Base-by-base conservation (phyloP, 2,797 vertebrate genomes). In the Allobates femoralis region DNA sequence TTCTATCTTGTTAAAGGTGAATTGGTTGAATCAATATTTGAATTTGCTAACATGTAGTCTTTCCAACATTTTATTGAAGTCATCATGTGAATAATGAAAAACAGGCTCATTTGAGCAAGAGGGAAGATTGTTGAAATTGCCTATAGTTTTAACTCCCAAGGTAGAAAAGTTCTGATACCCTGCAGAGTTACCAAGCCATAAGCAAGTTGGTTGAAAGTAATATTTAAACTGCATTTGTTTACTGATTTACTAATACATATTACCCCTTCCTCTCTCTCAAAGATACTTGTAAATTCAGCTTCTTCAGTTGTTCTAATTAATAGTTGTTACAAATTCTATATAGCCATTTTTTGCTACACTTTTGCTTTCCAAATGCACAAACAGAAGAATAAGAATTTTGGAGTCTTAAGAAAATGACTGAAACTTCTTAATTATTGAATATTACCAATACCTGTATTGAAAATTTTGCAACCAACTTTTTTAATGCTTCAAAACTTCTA, bases 1-100 rank as follows among this genome's bases (percentile, higher is more conserved):
- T 75, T n/a, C 30, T 18, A 18, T 64, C n/a, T 21, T 64, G 41
- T 81, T 74, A 86, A 62, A 81, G 58, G 46, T 81, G 69, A 64
- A 81, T 66, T 19, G 60, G 26, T 75, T 67, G 64, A 86, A 86
- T 82, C 69, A 81, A 81, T 81, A 62, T n/a, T 81, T 81, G 28
- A 30, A 75, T 75, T 81, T 81, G 41, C 19, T 64, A 60, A 50
- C 69, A 66, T 51, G 55, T 23, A 34, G 51, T 71, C 56, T 53
- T 62, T 1, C 23, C 55, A 46, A 37, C 34, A 80, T 79, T 79
- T 85, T 66, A 32, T 15, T 62, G 53, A 14, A 79, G 12, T 11
- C 66, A 73, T 83, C 46, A 74, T 51, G 66, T 71, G 74, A 80
- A 79, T 46, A 30, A 51, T 18, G 32, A 62, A 79, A 26, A 67